A percentile compares a stretch with the other conserved stretches of the same genome.
phyloP scores from a whole-genome alignment of 2,797 vertebrate genomes.

The Crocidura indochinensis region DNA sequence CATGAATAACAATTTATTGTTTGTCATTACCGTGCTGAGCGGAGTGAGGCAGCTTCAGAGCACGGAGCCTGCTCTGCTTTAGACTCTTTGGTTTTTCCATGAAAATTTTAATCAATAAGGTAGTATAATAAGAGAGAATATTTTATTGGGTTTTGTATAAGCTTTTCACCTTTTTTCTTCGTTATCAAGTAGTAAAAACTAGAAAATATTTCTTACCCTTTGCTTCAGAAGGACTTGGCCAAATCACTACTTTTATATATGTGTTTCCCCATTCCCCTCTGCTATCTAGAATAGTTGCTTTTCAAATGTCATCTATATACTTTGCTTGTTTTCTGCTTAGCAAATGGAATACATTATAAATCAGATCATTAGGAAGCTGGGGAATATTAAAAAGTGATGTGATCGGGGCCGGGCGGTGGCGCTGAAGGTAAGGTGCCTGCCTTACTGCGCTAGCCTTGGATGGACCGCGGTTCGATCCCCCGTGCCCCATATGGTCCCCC shows the following conservation, averaged over 20 bases:
- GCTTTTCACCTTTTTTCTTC: not conserved
- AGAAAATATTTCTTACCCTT: conserved; percentile 38
- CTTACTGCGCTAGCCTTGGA: too few species aligned
- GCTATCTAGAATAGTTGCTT: too few species aligned
- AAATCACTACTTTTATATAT: not conserved
- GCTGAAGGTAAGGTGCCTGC: too few species aligned
- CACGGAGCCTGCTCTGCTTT: not conserved
- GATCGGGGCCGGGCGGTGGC: too few species aligned
- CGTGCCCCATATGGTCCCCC: too few species aligned
- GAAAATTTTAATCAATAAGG: not conserved
- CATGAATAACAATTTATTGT: not conserved
- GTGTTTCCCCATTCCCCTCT: too few species aligned
- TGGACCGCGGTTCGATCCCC: too few species aligned
- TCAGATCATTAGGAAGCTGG: not conserved
- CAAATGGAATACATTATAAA: not conserved
- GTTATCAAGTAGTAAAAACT: not conserved
- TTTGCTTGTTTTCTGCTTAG: not conserved
- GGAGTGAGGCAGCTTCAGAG: not conserved
- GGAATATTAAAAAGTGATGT: conserved; percentile 38
- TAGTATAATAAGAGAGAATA: not conserved
- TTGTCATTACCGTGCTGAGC: conserved; percentile 13
- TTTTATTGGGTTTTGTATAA: conserved; percentile 23
- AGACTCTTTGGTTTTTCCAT: conserved; percentile 15
- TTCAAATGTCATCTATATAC: not conserved
- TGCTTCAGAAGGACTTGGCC: conserved; percentile 10